phyloP scores from a whole-genome alignment of 2,113 vertebrate genomes.

The Corythornis vintsioides region DNA sequence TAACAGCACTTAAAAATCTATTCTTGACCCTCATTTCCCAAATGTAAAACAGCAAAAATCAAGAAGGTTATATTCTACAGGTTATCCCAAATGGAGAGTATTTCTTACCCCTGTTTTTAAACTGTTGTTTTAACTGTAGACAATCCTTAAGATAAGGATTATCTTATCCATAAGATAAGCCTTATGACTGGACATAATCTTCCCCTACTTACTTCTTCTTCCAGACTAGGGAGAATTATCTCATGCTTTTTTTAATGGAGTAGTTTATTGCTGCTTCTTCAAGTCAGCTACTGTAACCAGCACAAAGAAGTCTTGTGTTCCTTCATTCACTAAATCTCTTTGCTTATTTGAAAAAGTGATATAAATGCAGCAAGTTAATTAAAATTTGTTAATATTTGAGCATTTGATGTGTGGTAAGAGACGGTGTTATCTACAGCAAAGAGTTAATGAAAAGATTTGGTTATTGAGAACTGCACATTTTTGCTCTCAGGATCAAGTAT shows the following conservation, averaged over 20 bases:
- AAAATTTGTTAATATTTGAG: background rate
- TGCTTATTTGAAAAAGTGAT: background rate
- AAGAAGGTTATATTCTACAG: background rate
- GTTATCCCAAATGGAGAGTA: background rate
- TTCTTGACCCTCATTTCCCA: background rate
- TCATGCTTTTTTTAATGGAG: background rate
- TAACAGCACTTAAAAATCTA: background rate
- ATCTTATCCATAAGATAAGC: too few species aligned
- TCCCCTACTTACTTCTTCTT: background rate
- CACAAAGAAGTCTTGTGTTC: background rate
- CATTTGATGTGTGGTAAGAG: background rate
- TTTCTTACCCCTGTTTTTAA: background rate
- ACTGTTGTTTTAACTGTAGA: background rate
- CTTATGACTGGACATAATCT: background rate
- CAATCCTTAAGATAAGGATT: too few species aligned
- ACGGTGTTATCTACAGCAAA: background rate
- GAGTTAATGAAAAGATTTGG: background rate
- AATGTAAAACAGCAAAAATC: background rate
- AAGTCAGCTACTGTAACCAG: background rate
- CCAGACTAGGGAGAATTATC: background rate
- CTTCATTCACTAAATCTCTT: background rate
- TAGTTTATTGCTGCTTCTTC: background rate
- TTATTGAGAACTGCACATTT: background rate
- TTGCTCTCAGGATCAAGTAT: background rate
- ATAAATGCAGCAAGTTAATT: background rate